Conservation (phyloP, 1,140 invertebrate species). For the Drosophila littoralis region DNA sequence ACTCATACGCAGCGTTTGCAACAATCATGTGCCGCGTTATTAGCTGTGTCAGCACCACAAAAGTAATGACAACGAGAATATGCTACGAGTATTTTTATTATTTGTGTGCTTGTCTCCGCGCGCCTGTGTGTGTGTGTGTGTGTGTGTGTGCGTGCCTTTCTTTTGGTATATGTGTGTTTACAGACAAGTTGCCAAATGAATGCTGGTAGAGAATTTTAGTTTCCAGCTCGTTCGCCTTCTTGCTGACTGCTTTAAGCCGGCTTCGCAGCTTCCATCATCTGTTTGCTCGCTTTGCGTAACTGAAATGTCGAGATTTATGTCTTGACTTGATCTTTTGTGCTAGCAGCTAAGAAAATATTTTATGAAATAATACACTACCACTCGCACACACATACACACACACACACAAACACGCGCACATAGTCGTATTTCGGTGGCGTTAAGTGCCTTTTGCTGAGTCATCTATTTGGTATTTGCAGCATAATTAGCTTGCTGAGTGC, state of each 20-base stretch:
- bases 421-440: conserved; percentile 59
- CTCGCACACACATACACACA: conserved; percentile 26
- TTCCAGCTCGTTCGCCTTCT: conserved; percentile 39
- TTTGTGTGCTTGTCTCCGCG: conserved; percentile 12
- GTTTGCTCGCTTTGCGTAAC: conserved; percentile 56
- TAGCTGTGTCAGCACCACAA: conserved; percentile 78
- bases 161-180: too few relatives aligned
- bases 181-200: conserved; percentile 29
- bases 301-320: conserved; percentile 81
- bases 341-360: conserved; percentile 77
- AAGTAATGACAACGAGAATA: conserved; percentile 81
- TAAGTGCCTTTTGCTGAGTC: conserved; percentile 78
- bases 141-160: not conserved
- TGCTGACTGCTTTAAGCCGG: conserved; percentile 66
- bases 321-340: conserved; percentile 81
- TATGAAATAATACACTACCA: conserved; percentile 75
- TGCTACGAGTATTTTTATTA: conserved; percentile 76
- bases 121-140: not conserved
- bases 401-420: conserved; percentile 22
- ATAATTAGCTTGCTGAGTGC: conserved; percentile 79
- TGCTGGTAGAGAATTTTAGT: conserved; percentile 37
- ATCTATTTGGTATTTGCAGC: conserved; percentile 78
- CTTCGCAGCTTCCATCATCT: conserved; percentile 57
- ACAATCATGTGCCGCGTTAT: conserved; percentile 78
- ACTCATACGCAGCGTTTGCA: conserved; percentile 81